Evolutionary conservation across 2,888 invertebrate genomes (phyloP).

Genomic region (Hylaea fasciaria): DNA sequence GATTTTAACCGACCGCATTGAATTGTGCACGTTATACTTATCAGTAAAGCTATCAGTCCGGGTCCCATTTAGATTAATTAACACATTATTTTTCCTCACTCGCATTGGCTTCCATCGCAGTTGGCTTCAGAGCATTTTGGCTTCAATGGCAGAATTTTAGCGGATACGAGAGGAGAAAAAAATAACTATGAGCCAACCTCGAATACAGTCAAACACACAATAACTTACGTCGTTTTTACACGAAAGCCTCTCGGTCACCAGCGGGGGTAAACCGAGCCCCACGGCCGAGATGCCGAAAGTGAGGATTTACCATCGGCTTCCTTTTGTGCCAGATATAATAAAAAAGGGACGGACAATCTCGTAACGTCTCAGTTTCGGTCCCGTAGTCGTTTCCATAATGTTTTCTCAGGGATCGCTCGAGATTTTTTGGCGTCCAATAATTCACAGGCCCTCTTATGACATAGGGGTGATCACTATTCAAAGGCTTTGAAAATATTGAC

Average conservation of each 20-base stretch:
- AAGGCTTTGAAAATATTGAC: neutral
- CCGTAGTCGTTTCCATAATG: slow-evolving; percentile 15
- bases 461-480: neutral
- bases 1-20: no score
- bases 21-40: no score
- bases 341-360: slow-evolving; percentile 48
- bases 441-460: neutral
- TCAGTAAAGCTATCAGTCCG: no score
- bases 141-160: no score
- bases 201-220: neutral
- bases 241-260: slow-evolving; percentile 11
- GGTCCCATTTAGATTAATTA: no score
- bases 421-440: slow-evolving; percentile 16
- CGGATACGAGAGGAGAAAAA: neutral
- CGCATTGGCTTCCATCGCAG: no score
- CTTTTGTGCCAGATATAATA: slow-evolving; percentile 62
- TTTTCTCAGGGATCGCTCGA: slow-evolving; percentile 8
- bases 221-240: slow-evolving; percentile 1
- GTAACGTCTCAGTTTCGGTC: slow-evolving; percentile 23
- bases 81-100: no score
- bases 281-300: slow-evolving; percentile 52
- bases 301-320: slow-evolving; percentile 53
- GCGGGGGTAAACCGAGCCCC: slow-evolving; percentile 11
- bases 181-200: no score
- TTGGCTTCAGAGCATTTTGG: no score